Evolutionary conservation across 1,140 invertebrate genomes (phyloP).

Genomic region (Sarcophaga peregrina): DNA sequence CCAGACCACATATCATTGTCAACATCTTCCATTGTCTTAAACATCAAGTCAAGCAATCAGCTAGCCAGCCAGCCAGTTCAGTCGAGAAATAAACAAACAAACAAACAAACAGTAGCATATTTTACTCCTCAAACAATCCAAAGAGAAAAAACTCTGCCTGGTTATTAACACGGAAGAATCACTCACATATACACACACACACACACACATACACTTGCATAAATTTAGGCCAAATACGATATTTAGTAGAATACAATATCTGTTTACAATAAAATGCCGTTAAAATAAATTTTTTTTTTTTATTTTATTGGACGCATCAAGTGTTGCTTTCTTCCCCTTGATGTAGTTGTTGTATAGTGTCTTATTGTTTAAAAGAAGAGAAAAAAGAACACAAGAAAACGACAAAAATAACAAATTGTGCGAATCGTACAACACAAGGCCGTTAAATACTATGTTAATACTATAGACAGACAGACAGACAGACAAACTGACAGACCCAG

Average conservation of each 20-base stretch:
- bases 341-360: no score
- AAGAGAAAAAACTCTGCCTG: not conserved
- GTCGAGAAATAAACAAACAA: no score
- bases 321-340: not conserved
- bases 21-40: constrained; percentile 17
- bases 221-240: no score
- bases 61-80: not conserved
- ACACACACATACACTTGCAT: not conserved
- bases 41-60: not conserved
- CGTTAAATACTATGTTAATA: not conserved
- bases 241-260: no score
- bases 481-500: not conserved
- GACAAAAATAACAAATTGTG: constrained; percentile 24
- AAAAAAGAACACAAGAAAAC: not conserved
- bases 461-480: not conserved
- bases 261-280: not conserved
- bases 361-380: no score
- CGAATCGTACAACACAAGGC: constrained; percentile 9
- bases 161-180: constrained; percentile 3
- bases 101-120: no score
- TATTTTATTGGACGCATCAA: constrained; percentile 13
- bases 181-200: not conserved
- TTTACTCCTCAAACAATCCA: no score
- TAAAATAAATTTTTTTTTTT: not conserved
- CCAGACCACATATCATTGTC: constrained; percentile 19